Evolutionary conservation across 2,888 invertebrate species (phyloP), one percentile per base, ranked within the genome.

Genomic region (Drosophila vallismaia): DNA sequence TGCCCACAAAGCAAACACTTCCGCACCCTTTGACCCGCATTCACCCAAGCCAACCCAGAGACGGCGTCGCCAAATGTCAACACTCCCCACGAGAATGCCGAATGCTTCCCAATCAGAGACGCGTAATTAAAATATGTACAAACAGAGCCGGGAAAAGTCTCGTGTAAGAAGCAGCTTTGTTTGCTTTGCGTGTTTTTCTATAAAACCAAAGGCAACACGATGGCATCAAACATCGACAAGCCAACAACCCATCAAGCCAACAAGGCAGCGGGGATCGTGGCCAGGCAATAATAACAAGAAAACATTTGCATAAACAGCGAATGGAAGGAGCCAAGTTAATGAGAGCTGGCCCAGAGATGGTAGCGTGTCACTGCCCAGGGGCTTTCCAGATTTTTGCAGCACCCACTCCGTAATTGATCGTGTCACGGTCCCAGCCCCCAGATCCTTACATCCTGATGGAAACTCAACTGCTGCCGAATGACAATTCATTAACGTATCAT

Each of bases 401-500:
- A 1, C 24, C 7, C 24, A 26, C 4, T 40, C 26, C 6, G 4
- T 3, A 33, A 36, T 12, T 7, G 9, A 33, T 24, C 60, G 62
- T 62, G 50, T 53, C 66, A 64, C 44, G 68, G 7, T 1, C 10
- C 7, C 44, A 31, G 24, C 8, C 0, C 12, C 8, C 44, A 31
- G 28, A 33, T 38, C 19, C 1, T n/a, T 19, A 19, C 31, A 9
- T 68, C 63, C 19, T 42, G 12, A 19, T 69, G 68, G 57, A 77
- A 79, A 71, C 62, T 62, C 66, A 75, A 77, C 72, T 72, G 74
- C 76, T 86, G 48, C 33, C 69, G 75, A 73, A 90, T 90, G 90
- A 89, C 88, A 90, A 90, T 90, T 90, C 90, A 90, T 90, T 90
- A 90, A 90, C 89, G 89, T 85, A 79, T 86, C 88, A 90, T 90